Conservation (phyloP, 1,140 invertebrate genomes). For the Bombus picipes region DNA sequence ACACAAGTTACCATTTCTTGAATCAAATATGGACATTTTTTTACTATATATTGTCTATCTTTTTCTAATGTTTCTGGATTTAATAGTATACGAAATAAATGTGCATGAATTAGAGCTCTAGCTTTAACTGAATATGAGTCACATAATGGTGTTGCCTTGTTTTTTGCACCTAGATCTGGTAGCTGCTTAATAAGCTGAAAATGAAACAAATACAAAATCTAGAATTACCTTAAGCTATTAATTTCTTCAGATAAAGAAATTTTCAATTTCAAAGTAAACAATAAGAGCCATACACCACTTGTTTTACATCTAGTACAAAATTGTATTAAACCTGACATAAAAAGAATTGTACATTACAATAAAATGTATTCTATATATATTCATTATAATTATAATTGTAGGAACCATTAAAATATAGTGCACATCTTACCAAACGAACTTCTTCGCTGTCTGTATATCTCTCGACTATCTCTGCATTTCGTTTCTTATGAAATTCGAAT, state of each 20-base stretch:
- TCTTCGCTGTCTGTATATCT: slow-evolving; percentile 97
- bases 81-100: slow-evolving; percentile 92
- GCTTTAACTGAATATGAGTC: slow-evolving; percentile 98
- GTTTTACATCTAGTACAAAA: slow-evolving; percentile 3
- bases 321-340: neutral
- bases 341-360: neutral
- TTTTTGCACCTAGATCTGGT: slow-evolving; percentile 95
- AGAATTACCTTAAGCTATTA: neutral
- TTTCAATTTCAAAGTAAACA: slow-evolving; percentile 13
- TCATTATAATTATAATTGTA: slow-evolving; percentile 11
- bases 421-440: slow-evolving; percentile 90
- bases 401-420: neutral
- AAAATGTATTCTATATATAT: neutral
- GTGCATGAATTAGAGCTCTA: slow-evolving; percentile 95
- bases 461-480: slow-evolving; percentile 97
- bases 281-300: neutral
- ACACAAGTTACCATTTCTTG: slow-evolving; percentile 99
- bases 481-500: slow-evolving; percentile 96
- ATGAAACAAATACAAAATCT: slow-evolving; percentile 46
- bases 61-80: slow-evolving; percentile 92
- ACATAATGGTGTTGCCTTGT: slow-evolving; percentile 96
- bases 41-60: slow-evolving; percentile 94
- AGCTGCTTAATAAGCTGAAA: slow-evolving; percentile 94
- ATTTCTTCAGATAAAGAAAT: slow-evolving; percentile 28
- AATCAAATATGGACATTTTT: slow-evolving; percentile 97